phyloP scores from a whole-genome alignment of 2,888 invertebrate species.

The Pachliopta kotzebuea region DNA sequence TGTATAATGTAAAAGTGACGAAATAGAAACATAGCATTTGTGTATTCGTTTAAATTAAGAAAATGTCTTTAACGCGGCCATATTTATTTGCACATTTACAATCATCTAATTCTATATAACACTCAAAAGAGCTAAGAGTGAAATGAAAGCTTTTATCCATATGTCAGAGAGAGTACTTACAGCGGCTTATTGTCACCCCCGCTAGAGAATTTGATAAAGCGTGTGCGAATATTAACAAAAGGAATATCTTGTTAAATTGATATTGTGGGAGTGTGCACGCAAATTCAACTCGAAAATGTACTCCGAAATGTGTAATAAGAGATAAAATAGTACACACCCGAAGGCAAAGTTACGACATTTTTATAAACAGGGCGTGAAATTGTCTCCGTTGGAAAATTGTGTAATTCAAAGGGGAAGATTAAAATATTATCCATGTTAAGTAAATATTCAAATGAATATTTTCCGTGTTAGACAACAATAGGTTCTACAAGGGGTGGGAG shows the following conservation, averaged over 20 bases:
- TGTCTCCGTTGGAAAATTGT: constrained; percentile 80
- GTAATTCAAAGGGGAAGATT: constrained; percentile 82
- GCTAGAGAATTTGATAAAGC: constrained; percentile 81
- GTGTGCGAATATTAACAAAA: constrained; percentile 82
- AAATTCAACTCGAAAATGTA: constrained; percentile 50
- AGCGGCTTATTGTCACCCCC: constrained; percentile 81
- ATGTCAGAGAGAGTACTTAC: constrained; percentile 80
- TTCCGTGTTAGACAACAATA: constrained; percentile 81
- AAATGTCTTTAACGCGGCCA: background rate
- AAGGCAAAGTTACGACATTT: constrained; percentile 56
- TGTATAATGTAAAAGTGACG: too few relatives aligned
- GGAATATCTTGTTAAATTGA: constrained; percentile 81
- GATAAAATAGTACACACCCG: constrained; percentile 51
- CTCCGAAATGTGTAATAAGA: constrained; percentile 36
- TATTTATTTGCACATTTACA: constrained; percentile 34
- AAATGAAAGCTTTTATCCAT: constrained; percentile 81
- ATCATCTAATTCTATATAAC: constrained; percentile 43
- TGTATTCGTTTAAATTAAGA: background rate
- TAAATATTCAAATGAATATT: constrained; percentile 82
- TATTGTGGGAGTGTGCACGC: constrained; percentile 55
- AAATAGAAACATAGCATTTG: too few relatives aligned
- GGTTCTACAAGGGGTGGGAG: constrained; percentile 66
- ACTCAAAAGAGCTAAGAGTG: constrained; percentile 77
- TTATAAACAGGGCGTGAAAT: constrained; percentile 67
- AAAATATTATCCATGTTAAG: constrained; percentile 82